Evolutionary conservation across 1,140 invertebrate genomes (phyloP).

Genomic region (Dendrolimus punctatus): DNA sequence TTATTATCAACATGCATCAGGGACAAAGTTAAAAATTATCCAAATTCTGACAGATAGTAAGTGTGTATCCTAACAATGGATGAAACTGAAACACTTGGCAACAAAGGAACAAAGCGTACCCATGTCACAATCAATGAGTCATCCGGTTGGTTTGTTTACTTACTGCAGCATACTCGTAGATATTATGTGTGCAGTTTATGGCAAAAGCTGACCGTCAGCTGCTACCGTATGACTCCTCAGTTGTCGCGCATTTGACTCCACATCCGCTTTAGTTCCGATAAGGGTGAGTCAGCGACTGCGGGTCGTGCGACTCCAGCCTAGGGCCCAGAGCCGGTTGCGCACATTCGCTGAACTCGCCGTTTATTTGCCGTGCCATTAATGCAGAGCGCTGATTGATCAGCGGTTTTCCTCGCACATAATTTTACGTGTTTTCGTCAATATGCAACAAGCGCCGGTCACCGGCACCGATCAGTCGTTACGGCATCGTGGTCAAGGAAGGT

Average conservation of each 20-base stretch:
- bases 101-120: conserved; percentile 60
- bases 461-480: conserved; percentile 26
- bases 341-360: conserved; percentile 23
- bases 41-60: conserved; percentile 9
- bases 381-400: conserved; percentile 24
- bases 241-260: conserved; percentile 32
- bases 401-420: conserved; percentile 29
- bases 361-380: conserved; percentile 30
- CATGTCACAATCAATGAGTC: conserved; percentile 52
- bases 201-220: conserved; percentile 49
- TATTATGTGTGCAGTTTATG: conserved; percentile 30
- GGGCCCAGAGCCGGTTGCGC: conserved; percentile 7
- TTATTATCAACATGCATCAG: no score
- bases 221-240: conserved; percentile 34
- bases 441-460: background rate
- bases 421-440: conserved; percentile 19
- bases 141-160: conserved; percentile 36
- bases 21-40: conserved; percentile 8
- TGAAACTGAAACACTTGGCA: conserved; percentile 15
- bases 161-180: conserved; percentile 30
- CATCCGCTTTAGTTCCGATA: conserved; percentile 59
- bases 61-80: conserved; percentile 13
- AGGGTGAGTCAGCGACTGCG: conserved; percentile 40
- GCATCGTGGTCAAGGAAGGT: conserved; percentile 31
- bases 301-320: background rate